Evolutionary conservation across 2,113 vertebrate species (phyloP).

Genomic region (Brachypodius melanocephalos): DNA sequence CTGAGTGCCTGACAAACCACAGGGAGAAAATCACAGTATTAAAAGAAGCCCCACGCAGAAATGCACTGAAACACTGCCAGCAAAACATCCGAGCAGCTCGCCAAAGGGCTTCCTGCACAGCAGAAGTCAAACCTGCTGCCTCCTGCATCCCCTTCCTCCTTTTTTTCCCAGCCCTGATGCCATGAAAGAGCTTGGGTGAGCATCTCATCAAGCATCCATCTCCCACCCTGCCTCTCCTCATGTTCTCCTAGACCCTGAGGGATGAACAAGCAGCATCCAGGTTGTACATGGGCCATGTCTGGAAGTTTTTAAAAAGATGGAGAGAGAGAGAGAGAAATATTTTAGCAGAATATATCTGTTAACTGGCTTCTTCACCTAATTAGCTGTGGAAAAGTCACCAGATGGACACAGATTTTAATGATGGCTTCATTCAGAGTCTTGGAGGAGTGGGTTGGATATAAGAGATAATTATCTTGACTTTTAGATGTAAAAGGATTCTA

Average conservation of each 20-base stretch:
- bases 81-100: not conserved
- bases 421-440: constrained; percentile 72
- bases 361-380: constrained; percentile 69
- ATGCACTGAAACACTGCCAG: constrained; percentile 18
- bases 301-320: not conserved
- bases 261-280: not conserved
- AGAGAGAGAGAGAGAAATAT: constrained; percentile 6
- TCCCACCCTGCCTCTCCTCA: not conserved
- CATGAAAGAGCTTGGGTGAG: not conserved
- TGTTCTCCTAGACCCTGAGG: not conserved
- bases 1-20: constrained; percentile 53
- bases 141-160: not conserved
- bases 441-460: constrained; percentile 65
- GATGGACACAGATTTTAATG: constrained; percentile 75
- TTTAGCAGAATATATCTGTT: constrained; percentile 45
- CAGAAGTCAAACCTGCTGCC: not conserved
- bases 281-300: not conserved
- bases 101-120: not conserved
- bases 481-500: constrained; percentile 69
- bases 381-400: constrained; percentile 71
- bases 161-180: not conserved
- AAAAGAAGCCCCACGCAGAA: constrained; percentile 28
- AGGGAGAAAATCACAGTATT: constrained; percentile 53
- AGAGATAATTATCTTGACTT: constrained; percentile 77
- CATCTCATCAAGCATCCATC: not conserved